These are phyloP conservation scores for Acanthornis magna DNA, from an alignment of 2,797 vertebrate genomes.

Conservation along the genomic window DNA sequence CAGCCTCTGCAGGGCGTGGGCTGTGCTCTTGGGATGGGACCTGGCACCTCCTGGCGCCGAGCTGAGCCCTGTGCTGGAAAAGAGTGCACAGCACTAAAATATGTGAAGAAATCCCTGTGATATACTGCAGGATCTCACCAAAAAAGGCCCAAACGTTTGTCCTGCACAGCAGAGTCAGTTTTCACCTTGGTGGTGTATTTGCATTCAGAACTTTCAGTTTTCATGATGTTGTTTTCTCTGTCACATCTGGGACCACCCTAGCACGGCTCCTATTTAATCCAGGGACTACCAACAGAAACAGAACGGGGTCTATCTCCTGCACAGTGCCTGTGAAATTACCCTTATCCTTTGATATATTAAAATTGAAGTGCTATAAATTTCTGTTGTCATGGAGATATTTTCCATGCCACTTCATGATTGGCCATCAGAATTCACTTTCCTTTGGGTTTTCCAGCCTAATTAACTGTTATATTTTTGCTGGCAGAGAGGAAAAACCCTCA, in stretches of 20 bases:
- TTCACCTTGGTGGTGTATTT: neutral
- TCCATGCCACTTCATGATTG: slow-evolving; percentile 55
- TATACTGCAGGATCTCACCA: neutral
- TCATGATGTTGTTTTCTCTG: neutral
- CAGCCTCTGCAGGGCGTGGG: neutral
- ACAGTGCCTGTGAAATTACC: slow-evolving; percentile 64
- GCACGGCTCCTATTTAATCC: neutral
- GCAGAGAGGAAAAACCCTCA: slow-evolving; percentile 59
- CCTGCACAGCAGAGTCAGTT: neutral
- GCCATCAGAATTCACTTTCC: slow-evolving; percentile 67
- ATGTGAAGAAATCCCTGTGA: neutral
- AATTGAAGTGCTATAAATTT: slow-evolving; percentile 70
- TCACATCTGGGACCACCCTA: neutral
- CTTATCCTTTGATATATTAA: slow-evolving; percentile 70
- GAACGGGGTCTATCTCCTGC: neutral
- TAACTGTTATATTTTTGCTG: slow-evolving; percentile 72
- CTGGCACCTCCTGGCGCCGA: accelerated
- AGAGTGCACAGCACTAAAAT: neutral
- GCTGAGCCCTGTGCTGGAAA: neutral
- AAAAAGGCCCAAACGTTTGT: neutral
- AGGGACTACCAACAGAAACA: neutral
- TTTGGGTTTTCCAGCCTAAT: slow-evolving; percentile 75
- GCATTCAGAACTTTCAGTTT: neutral
- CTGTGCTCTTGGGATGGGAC: neutral
- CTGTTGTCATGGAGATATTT: slow-evolving; percentile 72